Conservation (phyloP, 2,888 invertebrate genomes). For the Drosophila niveifrons region DNA sequence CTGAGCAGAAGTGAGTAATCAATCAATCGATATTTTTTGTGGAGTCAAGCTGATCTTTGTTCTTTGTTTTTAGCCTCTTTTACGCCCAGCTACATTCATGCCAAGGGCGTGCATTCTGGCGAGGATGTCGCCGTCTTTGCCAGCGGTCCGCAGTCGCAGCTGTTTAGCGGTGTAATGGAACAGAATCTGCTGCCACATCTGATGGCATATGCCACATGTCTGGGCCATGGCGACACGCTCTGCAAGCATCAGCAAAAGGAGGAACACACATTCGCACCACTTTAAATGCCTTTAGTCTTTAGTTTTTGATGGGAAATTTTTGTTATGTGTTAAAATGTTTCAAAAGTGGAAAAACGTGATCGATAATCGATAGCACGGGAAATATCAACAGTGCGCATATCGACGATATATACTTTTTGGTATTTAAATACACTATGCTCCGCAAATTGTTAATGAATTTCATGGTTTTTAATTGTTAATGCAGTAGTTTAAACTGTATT, state of each 20-base stretch:
- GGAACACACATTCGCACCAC: background rate
- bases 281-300: conserved; percentile 7
- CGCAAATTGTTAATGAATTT: no score
- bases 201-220: conserved; percentile 90
- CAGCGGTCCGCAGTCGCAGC: conserved; percentile 91
- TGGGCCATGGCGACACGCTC: conserved; percentile 87
- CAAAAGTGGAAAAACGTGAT: background rate
- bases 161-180: conserved; percentile 92
- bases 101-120: conserved; percentile 90
- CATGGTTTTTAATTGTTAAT: no score
- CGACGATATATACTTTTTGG: background rate
- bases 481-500: no score
- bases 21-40: no score
- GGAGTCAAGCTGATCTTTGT: background rate
- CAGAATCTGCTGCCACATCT: conserved; percentile 92
- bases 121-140: conserved; percentile 93
- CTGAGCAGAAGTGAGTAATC: conserved; percentile 56
- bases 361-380: background rate
- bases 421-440: no score
- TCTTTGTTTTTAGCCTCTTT: conserved; percentile 57
- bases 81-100: conserved; percentile 76
- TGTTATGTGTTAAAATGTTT: conserved; percentile 30
- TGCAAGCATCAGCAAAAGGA: conserved; percentile 30
- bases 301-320: conserved; percentile 36
- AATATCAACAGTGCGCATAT: background rate